A percentile compares a stretch with the other conserved stretches of the same genome.
Evolutionary conservation across 1,140 invertebrate species (phyloP).

Genomic region (Hetaerina americana): DNA sequence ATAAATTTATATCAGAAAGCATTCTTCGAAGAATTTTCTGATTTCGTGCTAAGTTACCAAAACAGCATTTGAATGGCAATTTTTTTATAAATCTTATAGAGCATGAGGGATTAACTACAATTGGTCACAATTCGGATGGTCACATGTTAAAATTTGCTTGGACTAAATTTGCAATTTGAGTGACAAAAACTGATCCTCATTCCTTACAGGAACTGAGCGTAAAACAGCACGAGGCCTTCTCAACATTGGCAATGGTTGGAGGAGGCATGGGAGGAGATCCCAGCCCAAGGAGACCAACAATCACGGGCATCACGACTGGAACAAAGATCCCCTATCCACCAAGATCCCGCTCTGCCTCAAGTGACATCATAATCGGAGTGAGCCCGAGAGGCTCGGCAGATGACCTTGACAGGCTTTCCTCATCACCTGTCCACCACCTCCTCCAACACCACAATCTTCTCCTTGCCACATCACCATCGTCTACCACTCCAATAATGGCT

Average conservation of each 20-base stretch:
- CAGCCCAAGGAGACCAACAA: background rate
- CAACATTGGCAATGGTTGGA: background rate
- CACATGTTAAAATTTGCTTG: no score
- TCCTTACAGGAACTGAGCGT: slow-evolving; percentile 9
- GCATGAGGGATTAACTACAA: no score
- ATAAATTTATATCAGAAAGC: background rate
- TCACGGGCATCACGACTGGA: background rate
- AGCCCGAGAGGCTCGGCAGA: slow-evolving; percentile 21
- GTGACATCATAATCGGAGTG: slow-evolving; percentile 20
- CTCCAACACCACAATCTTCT: background rate
- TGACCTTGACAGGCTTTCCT: slow-evolving; percentile 21
- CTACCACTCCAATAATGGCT: background rate
- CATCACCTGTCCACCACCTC: slow-evolving; percentile 10
- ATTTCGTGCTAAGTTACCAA: no score
- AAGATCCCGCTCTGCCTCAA: slow-evolving; percentile 22
- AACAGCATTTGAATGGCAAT: no score
- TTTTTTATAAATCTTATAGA: no score
- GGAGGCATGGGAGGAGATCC: background rate
- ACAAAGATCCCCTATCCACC: background rate
- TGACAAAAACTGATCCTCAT: no score
- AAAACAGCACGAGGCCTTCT: slow-evolving; percentile 11
- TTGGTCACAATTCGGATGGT: no score
- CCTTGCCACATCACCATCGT: background rate
- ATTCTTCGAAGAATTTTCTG: no score
- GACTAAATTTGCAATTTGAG: no score